A percentile compares a stretch with the other conserved stretches of the same genome.
These are phyloP conservation scores for Trichonephila clavipes DNA, from an alignment of 1,140 invertebrate genomes.

Conservation along the genomic window DNA sequence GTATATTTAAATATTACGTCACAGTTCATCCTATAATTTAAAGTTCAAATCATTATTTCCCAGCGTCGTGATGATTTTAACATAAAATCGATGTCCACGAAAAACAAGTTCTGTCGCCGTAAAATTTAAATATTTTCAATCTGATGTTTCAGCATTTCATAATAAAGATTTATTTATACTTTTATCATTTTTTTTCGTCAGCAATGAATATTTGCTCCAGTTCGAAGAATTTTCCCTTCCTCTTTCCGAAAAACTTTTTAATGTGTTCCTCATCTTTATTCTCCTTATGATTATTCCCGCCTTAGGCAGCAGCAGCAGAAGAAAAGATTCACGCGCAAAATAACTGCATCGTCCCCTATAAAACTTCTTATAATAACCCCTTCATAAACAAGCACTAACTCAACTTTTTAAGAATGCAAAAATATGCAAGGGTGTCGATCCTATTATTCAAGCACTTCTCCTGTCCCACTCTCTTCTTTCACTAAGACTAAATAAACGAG, in stretches of 20 bases:
- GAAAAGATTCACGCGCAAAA: conserved; percentile 46
- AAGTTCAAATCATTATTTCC: neutral
- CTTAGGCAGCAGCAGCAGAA: neutral
- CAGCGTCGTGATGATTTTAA: neutral
- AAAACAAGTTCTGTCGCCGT: neutral
- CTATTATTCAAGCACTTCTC: conserved; percentile 49
- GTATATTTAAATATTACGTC: neutral
- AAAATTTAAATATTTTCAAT: conserved; percentile 29
- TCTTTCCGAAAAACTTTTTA: conserved; percentile 8
- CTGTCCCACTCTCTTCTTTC: conserved; percentile 15
- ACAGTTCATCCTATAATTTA: neutral
- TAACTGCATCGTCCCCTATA: conserved; percentile 34
- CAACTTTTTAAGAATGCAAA: conserved; percentile 66
- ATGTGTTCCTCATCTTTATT: conserved; percentile 30
- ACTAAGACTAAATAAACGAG: conserved; percentile 23
- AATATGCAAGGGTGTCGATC: conserved; percentile 57
- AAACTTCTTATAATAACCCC: conserved; percentile 72
- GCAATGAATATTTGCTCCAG: conserved; percentile 39
- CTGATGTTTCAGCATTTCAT: conserved; percentile 31
- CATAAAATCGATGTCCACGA: neutral
- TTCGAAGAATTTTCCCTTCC: neutral
- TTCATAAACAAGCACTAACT: conserved; percentile 52
- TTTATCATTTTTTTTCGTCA: neutral
- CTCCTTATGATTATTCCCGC: conserved; percentile 41
- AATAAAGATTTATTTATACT: conserved; percentile 10